Percentiles rank a stretch among this genome's conserved stretches.
phyloP scores from a whole-genome alignment of 2,888 invertebrate species.

The Schizotus pectinicornis region DNA sequence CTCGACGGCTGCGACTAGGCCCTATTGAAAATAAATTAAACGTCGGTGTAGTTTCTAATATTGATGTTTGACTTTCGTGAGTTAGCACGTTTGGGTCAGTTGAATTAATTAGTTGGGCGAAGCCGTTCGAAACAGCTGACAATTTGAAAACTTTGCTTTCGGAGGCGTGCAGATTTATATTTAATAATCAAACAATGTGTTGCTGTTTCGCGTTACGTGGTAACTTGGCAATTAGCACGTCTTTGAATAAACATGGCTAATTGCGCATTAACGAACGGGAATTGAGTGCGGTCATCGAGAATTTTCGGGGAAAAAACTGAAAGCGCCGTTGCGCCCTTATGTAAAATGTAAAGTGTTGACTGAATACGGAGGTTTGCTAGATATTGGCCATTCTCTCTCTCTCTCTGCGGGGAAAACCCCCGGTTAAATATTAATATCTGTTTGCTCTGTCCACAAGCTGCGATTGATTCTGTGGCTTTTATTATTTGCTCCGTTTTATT shows the following conservation, averaged over 20 bases:
- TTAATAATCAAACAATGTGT: constrained; percentile 51
- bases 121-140: constrained; percentile 53
- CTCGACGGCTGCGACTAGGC: no score
- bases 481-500: constrained; percentile 48
- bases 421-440: constrained; percentile 41
- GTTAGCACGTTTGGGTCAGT: constrained; percentile 48
- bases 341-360: constrained; percentile 29
- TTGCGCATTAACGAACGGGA: not conserved
- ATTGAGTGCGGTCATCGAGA: not conserved
- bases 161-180: constrained; percentile 47
- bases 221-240: constrained; percentile 26
- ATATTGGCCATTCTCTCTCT: constrained; percentile 32
- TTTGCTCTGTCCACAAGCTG: constrained; percentile 46
- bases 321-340: constrained; percentile 16
- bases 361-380: constrained; percentile 18
- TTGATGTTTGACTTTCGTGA: constrained; percentile 48
- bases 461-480: constrained; percentile 50
- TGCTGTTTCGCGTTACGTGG: constrained; percentile 24
- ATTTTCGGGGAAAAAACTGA: not conserved
- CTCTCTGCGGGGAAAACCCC: constrained; percentile 27
- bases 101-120: constrained; percentile 49
- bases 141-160: constrained; percentile 49
- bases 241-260: constrained; percentile 26
- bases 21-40: constrained; percentile 21
- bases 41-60: constrained; percentile 28